Conservation (phyloP, 1,140 invertebrate species). For the Aphelenchoides fujianensis region DNA sequence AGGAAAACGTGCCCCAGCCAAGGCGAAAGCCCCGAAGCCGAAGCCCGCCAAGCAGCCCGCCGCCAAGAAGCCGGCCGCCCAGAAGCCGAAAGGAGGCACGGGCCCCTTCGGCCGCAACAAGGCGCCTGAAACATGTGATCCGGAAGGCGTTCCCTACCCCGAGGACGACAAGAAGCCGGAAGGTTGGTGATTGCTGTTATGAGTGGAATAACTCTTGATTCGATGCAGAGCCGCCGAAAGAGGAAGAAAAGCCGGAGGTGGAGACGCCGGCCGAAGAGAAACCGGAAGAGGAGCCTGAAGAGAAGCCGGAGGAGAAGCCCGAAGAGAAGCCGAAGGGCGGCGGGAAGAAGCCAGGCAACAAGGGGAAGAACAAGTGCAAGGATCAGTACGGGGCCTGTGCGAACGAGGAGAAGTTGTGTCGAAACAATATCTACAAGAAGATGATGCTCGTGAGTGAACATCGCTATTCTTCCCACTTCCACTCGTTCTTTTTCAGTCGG, state of each 20-base stretch:
- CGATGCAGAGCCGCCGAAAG: not conserved
- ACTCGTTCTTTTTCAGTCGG: no score
- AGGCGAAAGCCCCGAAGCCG: no score
- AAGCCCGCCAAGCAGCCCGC: no score
- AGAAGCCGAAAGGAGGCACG: no score
- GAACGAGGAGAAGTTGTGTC: not conserved
- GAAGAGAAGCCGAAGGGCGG: not conserved
- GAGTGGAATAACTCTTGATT: no score
- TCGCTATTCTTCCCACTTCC: no score
- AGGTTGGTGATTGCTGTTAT: no score
- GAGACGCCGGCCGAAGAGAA: not conserved
- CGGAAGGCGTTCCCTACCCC: not conserved
- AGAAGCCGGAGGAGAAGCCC: not conserved
- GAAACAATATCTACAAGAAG: not conserved
- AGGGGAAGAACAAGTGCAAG: not conserved
- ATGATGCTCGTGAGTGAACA: not conserved
- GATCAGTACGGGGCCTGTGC: not conserved
- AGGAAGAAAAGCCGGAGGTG: slow-evolving; percentile 63
- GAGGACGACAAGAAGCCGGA: slow-evolving; percentile 1
- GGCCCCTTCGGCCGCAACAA: no score
- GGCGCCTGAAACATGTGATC: no score
- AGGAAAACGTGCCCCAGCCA: no score
- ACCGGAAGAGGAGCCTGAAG: not conserved
- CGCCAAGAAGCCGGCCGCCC: not conserved
- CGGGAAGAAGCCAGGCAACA: not conserved